Evolutionary conservation across 2,797 vertebrate species (phyloP), one percentile per base, ranked within the genome.

Genomic region (Cephalopachus bancanus): DNA sequence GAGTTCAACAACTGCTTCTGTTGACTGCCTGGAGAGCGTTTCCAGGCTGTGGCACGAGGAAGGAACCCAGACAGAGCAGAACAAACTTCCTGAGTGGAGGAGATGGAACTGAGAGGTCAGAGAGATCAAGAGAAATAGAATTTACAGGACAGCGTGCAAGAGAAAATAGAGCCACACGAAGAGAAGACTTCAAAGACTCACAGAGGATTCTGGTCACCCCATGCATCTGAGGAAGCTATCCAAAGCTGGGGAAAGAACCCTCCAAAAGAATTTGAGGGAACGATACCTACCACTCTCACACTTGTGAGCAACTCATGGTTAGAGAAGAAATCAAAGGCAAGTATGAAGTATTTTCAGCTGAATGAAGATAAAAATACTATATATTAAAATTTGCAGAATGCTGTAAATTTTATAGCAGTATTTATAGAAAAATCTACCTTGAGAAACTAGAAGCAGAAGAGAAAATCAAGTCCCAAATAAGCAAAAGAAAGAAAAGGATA

Each of bases 311-410:
- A 90, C 16, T 37, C 7, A n/a, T 20, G 30, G 4, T 2, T 60
- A 81, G 67, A 92, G 62, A 87, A 49, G 53, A 81, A 49, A 80
- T 67, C 87, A 67, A 91, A 51, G 30, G 64, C 83, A 79, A 51
- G 83, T 51, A 59, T 78, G 62, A 91, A 91, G 30, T 72, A 59
- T 59, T 83, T 83, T 76, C 33, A 89, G 71, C 7, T n/a, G 5
- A 86, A 83, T 83, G 17, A 91, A 91, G 91, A 84, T 57, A 20
- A 76, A 87, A 71, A 60, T 57, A 44, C 49, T 22, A 30, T 22
- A 10, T 16, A 74, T 83, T 71, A 64, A 60, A 86, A 83, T 69
- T 57, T 71, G 28, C 59, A 22, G 76, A 55, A 49, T 49, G 49
- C 11, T 28, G 3, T 37, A 37, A 37, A 37, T 37, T 37, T 7